Base-by-base conservation (phyloP, 2,888 invertebrate genomes). In the Zaprionus lineosus region DNA sequence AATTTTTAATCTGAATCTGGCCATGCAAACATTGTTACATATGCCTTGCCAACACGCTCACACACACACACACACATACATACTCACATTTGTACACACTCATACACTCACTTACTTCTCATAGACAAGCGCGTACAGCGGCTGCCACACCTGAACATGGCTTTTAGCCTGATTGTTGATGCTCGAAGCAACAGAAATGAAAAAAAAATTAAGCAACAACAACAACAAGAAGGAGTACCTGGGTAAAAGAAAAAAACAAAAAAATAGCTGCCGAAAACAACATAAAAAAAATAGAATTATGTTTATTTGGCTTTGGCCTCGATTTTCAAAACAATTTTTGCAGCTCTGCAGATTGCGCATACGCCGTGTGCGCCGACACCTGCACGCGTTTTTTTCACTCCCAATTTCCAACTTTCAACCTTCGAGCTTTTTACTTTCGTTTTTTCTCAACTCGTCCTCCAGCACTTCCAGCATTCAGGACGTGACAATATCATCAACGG, bases 1-100 rank as follows among this genome's bases (percentile, higher is more conserved):
- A 83, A 83, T 83, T 83, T 83, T 83, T 83, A 85, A 83, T 83
- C 68, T 65, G 71, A 71, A 69, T 69, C 85, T 85, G 82, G 66
- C 68, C 72, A 52, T 55, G 81, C 74, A 85, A 85, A 83, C 84
- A 83, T 56, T 74, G 82, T 81, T 84, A 82, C 75, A 84, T 74
- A 84, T 82, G 82, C 75, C 66, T 59, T 47, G 48, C 52, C 62
- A 34, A 70, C 63, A 61, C 36, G 5, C 26, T 18, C 21, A 36
- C 31, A 56, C 52, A 52, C 19, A 19, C 53, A 48, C 31, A 39
- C 34, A 33, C 34, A 28, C 8, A 48, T 6, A 29, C 18, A 21
- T 15, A 40, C 16, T 43, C 51, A 24, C 29, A n/a, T 34, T 12
- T 6, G 24, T 9, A 15, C 12, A 41, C 9, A 52, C n/a, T 26